Conservation (phyloP, 1,140 invertebrate species). For the Drosophila tropicalis region DNA sequence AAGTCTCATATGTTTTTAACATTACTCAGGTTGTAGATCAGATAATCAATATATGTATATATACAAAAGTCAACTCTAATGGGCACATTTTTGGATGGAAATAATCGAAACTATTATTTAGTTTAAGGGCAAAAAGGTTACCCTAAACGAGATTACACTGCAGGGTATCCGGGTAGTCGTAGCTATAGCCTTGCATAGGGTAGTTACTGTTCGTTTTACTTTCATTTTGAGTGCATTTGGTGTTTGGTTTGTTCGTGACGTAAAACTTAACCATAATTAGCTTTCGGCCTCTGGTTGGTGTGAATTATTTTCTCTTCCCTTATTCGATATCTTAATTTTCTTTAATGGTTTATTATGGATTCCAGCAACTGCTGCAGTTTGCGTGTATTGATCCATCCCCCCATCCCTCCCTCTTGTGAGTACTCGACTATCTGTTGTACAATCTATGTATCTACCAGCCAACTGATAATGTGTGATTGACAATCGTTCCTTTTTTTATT, state of each 20-base stretch:
- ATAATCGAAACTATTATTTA: no score
- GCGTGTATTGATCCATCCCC: slow-evolving; percentile 22
- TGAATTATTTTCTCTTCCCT: slow-evolving; percentile 53
- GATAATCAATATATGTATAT: no score
- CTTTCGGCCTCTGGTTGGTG: slow-evolving; percentile 49
- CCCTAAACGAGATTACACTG: no score
- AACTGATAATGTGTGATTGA: slow-evolving; percentile 65
- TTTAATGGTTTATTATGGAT: slow-evolving; percentile 78
- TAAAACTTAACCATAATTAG: slow-evolving; percentile 55
- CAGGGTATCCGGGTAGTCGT: no score
- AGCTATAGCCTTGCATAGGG: no score
- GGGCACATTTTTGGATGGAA: no score
- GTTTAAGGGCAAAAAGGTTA: no score
- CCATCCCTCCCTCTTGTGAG: neutral
- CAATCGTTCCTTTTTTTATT: slow-evolving; percentile 55
- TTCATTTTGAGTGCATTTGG: neutral
- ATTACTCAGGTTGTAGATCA: no score
- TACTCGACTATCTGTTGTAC: neutral
- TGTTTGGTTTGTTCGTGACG: neutral
- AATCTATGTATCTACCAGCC: slow-evolving; percentile 4
- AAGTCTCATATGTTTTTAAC: no score
- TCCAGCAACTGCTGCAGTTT: slow-evolving; percentile 43
- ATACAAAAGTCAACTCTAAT: no score
- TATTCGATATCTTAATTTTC: slow-evolving; percentile 71
- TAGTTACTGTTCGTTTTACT: neutral